Evolutionary conservation across 2,888 invertebrate species (phyloP), one percentile per base, ranked within the genome.

Genomic region (Malacosoma neustria): DNA sequence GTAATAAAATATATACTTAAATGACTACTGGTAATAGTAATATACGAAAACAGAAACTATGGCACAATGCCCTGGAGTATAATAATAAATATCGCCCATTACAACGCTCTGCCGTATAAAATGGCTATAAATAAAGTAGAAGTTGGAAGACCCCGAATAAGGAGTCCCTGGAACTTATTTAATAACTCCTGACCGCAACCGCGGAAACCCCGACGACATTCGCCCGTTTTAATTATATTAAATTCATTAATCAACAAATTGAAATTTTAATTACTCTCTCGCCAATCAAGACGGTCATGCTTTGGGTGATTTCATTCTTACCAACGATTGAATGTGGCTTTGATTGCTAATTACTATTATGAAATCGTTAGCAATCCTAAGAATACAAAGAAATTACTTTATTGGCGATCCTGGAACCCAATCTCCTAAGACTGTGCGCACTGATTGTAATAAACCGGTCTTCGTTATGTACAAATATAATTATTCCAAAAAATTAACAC

Each of bases 51-150:
- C n/a, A n/a, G n/a, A 22, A 22, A 22, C 22, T 22, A 22, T 2
- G 9, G 22, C 22, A n/a, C 33, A 14, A 9, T 33, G 14, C 22
- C 22, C 6, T 22, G 5, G 9, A 22, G 22, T 22, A 22, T 22
- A 22, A 22, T 22, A 22, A 22, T 22, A 22, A 22, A 22, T 22
- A 22, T 31, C 31, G 31, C 31, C 13, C 12, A 31, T 12, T 12
- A 12, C 31, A 12, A 6, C 7, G 12, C 11, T 31, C 12, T 31
- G 31, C 13, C 32, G 32, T 13, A 32, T 32, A 32, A 32, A 32
- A 32, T 13, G 14, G 14, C 14, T 13, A 32, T 32, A 32, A 32
- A 32, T 32, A 32, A 32, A 32, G 13, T 14, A 13, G 32, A 32
- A 32, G 22, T 22, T 22, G 22, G 22, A 7, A 7, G 6, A 9